Percentiles rank a stretch among this genome's conserved stretches.
These are phyloP conservation scores for Sciurus carolinensis DNA, from an alignment of 2,797 vertebrate species.

Conservation along the genomic window DNA sequence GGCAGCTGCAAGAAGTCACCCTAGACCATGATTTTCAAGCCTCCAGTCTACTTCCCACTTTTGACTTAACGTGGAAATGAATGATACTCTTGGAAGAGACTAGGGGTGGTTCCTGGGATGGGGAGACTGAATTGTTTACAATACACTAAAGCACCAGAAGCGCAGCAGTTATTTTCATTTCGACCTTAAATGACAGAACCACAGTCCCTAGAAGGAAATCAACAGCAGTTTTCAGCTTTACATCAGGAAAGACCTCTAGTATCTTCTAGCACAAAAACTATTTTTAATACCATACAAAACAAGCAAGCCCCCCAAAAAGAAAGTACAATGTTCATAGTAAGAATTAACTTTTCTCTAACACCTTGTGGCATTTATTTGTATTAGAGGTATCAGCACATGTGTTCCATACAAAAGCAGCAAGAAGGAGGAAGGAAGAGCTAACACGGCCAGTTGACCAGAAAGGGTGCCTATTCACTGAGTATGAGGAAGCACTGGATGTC, in stretches of 20 bases:
- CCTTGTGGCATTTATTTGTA: background rate
- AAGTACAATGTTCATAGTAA: background rate
- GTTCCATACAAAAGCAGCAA: background rate
- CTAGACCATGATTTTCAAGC: background rate
- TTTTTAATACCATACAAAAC: slow-evolving; percentile 31
- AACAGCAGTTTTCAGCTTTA: background rate
- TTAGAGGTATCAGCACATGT: background rate
- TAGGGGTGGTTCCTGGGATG: background rate
- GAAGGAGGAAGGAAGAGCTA: background rate
- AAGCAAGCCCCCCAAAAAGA: background rate
- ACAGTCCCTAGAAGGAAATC: background rate
- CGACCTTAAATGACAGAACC: background rate
- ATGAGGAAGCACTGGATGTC: accelerated
- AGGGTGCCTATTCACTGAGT: background rate
- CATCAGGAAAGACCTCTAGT: background rate
- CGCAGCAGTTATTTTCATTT: slow-evolving; percentile 3
- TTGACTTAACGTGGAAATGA: background rate
- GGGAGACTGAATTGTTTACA: background rate
- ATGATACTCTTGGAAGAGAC: background rate
- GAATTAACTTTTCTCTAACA: slow-evolving; percentile 3
- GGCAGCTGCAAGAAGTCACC: background rate
- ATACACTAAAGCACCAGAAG: background rate
- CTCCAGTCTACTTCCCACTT: background rate
- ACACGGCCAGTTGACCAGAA: background rate
- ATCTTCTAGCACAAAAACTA: background rate